Percentiles rank a stretch among this genome's conserved stretches.
These are phyloP conservation scores for Acanthosoma haemorrhoidale DNA, from an alignment of 2,888 invertebrate genomes.

Conservation along the genomic window DNA sequence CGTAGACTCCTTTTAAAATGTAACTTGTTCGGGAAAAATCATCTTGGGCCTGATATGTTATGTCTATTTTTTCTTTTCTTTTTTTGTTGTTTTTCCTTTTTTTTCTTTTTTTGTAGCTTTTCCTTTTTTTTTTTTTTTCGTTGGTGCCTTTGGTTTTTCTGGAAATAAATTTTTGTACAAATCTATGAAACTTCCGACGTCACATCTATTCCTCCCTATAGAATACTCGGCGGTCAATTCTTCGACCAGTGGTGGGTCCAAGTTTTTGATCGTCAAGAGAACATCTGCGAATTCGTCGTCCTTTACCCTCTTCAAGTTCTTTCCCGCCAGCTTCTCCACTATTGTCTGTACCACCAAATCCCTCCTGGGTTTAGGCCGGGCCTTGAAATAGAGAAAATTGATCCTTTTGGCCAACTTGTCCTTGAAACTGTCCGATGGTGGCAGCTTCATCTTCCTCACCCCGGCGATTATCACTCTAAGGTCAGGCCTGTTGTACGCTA, in stretches of 20 bases:
- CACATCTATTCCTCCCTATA: not conserved
- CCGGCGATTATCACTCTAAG: not conserved
- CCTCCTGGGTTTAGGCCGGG: not conserved
- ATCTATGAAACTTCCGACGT: not conserved
- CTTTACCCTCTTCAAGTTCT: not conserved
- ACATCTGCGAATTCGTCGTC: constrained; percentile 9
- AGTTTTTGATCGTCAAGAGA: not conserved
- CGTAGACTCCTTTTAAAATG: too few relatives aligned
- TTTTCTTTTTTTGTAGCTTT: not conserved
- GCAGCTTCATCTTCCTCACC: not conserved
- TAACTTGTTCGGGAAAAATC: not conserved
- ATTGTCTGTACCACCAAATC: not conserved
- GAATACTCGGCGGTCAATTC: not conserved
- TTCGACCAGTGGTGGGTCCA: not conserved
- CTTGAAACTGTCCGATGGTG: not conserved
- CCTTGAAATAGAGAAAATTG: constrained; percentile 1
- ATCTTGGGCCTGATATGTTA: not conserved
- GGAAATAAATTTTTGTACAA: constrained; percentile 4
- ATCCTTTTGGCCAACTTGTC: not conserved
- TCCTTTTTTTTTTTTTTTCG: not conserved
- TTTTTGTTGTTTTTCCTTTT: not conserved
- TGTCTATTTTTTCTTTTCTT: not conserved
- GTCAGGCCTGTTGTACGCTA: not conserved
- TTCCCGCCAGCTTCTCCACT: not conserved
- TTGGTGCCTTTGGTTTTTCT: not conserved